A percentile compares a stretch with the other conserved stretches of the same genome.
Conservation (phyloP, 2,113 vertebrate species). For the Zapornia atra region DNA sequence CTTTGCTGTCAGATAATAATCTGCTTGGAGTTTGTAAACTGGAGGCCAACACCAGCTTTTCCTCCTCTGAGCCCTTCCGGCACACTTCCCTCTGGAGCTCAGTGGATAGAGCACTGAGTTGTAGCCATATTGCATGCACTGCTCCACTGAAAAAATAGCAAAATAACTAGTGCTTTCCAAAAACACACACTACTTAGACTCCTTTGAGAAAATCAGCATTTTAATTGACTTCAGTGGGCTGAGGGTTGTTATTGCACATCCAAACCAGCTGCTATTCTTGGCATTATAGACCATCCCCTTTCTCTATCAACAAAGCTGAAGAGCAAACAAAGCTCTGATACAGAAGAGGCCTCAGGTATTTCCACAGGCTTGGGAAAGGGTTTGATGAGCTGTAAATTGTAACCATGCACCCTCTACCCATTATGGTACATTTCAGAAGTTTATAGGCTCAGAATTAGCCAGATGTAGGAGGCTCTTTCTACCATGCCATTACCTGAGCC, state of each 20-base stretch:
- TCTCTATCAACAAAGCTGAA: background rate
- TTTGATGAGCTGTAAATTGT: background rate
- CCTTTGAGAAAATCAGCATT: background rate
- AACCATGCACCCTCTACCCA: fast-evolving
- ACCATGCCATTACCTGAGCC: conserved; percentile 73
- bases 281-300: background rate
- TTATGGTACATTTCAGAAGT: background rate
- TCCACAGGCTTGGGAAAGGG: background rate
- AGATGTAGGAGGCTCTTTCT: background rate
- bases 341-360: background rate
- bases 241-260: background rate
- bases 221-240: background rate
- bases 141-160: background rate
- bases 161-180: background rate
- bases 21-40: background rate
- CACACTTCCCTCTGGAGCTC: background rate
- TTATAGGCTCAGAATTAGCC: background rate
- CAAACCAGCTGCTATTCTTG: conserved; percentile 22
- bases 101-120: background rate
- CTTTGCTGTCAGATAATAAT: background rate
- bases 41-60: background rate
- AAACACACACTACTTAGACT: background rate
- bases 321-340: background rate
- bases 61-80: background rate
- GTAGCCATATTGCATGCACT: background rate